Conservation (phyloP, 2,888 invertebrate species). For the Idaea straminata region DNA sequence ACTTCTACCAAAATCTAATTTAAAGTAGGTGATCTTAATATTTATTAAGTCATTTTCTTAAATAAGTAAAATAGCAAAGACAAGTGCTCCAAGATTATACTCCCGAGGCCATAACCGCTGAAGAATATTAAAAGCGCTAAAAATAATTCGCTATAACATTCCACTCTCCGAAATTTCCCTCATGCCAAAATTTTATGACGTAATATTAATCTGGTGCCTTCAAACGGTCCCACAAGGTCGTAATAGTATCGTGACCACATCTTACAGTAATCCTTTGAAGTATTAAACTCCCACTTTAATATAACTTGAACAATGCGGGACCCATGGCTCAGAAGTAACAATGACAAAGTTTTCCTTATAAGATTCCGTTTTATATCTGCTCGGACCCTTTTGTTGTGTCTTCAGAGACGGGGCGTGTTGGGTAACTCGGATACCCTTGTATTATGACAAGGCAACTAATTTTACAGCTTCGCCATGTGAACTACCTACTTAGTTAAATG, state of each 20-base stretch:
- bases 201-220: constrained; percentile 49
- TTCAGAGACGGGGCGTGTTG: constrained; percentile 40
- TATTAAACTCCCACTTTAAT: constrained; percentile 72
- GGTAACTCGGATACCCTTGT: constrained; percentile 44
- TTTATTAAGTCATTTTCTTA: background rate
- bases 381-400: constrained; percentile 55
- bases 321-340: constrained; percentile 65
- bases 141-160: constrained; percentile 18
- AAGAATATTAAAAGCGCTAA: constrained; percentile 7
- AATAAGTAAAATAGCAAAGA: background rate
- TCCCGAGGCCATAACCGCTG: constrained; percentile 1
- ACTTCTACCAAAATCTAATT: background rate
- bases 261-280: constrained; percentile 69
- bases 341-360: constrained; percentile 71
- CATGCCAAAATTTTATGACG: constrained; percentile 35
- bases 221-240: constrained; percentile 39
- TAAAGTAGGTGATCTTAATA: background rate
- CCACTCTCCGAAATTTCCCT: constrained; percentile 10
- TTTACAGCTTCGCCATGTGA: constrained; percentile 42
- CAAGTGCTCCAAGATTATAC: background rate
- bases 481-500: constrained; percentile 14
- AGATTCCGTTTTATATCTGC: constrained; percentile 66
- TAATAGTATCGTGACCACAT: constrained; percentile 60
- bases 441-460: constrained; percentile 55
- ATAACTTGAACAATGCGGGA: constrained; percentile 72